Conservation (phyloP, 2,888 invertebrate species). For the Teinopalpus imperialis region DNA sequence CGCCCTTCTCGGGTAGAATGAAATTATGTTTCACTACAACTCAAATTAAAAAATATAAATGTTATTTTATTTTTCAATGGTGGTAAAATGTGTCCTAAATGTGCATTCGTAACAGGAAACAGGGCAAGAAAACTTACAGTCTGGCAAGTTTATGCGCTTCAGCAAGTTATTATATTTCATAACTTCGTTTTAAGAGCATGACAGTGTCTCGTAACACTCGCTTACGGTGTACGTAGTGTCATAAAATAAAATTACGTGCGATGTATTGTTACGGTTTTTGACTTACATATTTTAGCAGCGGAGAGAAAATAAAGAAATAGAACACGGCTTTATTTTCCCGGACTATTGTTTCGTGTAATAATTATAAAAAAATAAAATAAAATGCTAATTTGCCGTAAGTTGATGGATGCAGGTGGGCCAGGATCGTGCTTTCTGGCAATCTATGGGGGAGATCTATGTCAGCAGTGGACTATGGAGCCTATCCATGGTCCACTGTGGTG, state of each 20-base stretch:
- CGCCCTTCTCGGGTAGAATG: too few relatives aligned
- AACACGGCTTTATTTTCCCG: neutral
- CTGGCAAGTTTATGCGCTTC: slow-evolving; percentile 31
- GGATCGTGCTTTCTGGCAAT: too few relatives aligned
- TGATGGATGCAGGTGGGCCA: too few relatives aligned
- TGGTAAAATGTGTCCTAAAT: slow-evolving; percentile 17
- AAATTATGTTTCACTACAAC: too few relatives aligned
- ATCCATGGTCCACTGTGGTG: too few relatives aligned
- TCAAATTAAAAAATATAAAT: too few relatives aligned
- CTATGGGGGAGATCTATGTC: too few relatives aligned
- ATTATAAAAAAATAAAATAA: neutral
- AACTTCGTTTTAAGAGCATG: slow-evolving; percentile 39
- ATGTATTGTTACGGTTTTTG: slow-evolving; percentile 25
- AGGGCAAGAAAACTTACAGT: slow-evolving; percentile 23
- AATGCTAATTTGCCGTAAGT: too few relatives aligned
- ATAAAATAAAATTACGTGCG: slow-evolving; percentile 31
- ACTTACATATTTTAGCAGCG: slow-evolving; percentile 14
- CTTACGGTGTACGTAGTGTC: slow-evolving; percentile 25
- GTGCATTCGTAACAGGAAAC: slow-evolving; percentile 25
- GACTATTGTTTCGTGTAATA: neutral
- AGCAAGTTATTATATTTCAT: slow-evolving; percentile 44
- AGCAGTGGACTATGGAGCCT: too few relatives aligned
- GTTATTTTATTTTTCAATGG: too few relatives aligned
- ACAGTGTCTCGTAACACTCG: slow-evolving; percentile 26
- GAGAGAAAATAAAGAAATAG: slow-evolving; percentile 6